These are phyloP conservation scores for Chironomus tepperi DNA, from an alignment of 1,140 invertebrate species.

Conservation along the genomic window DNA sequence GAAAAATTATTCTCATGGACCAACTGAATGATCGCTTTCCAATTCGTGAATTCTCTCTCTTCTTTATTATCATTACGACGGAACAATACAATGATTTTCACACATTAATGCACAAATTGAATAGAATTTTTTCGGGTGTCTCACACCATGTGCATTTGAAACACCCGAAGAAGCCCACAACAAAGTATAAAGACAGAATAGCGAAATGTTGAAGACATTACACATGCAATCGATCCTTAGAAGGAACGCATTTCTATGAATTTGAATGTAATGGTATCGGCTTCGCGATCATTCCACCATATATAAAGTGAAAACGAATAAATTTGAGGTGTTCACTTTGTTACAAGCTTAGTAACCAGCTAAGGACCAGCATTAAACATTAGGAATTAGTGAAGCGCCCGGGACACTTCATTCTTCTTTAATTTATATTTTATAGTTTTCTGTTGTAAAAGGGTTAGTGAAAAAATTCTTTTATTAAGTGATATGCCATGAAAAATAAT, in stretches of 20 bases:
- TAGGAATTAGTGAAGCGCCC: background rate
- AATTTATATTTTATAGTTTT: background rate
- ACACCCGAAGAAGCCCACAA: background rate
- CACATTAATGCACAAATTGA: no score
- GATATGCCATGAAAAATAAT: background rate
- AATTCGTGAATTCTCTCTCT: background rate
- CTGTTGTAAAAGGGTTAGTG: background rate
- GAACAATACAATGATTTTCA: no score
- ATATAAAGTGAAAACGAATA: constrained; percentile 23
- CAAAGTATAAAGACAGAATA: constrained; percentile 12
- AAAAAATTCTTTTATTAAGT: background rate
- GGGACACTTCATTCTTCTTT: constrained; percentile 6
- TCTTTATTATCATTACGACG: background rate
- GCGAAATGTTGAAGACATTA: background rate
- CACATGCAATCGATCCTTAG: constrained; percentile 16
- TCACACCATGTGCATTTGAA: background rate
- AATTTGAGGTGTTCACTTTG: constrained; percentile 22
- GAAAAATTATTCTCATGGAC: background rate
- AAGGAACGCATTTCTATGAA: constrained; percentile 11
- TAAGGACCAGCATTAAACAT: constrained; percentile 5
- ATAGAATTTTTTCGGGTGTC: background rate
- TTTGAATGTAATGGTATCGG: background rate
- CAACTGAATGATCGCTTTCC: background rate
- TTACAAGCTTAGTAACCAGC: constrained; percentile 22
- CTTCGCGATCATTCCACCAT: background rate